Evolutionary conservation across 1,140 invertebrate species (phyloP).

Genomic region (Stegodyphus mimosarum): DNA sequence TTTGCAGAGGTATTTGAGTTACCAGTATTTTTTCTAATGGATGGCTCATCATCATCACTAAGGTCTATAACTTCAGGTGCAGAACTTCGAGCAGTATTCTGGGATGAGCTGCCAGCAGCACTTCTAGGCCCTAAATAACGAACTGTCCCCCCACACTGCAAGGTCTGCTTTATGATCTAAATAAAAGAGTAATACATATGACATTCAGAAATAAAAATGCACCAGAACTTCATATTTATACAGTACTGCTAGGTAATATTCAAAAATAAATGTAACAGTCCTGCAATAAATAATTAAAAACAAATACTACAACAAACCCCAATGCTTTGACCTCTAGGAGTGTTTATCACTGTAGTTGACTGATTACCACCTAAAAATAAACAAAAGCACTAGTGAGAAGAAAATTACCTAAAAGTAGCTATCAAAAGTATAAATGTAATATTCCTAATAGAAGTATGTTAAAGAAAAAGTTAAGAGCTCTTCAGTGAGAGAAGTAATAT

Average conservation of each 20-base stretch:
- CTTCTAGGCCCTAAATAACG: constrained; percentile 42
- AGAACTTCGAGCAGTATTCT: constrained; percentile 24
- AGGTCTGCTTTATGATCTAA: constrained; percentile 58
- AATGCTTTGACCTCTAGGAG: constrained; percentile 53
- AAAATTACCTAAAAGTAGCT: too few species aligned
- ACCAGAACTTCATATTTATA: neutral
- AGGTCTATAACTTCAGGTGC: constrained; percentile 58
- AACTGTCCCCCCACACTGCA: constrained; percentile 61
- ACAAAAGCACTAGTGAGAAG: too few species aligned
- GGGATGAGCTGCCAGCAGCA: constrained; percentile 37
- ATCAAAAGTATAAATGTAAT: too few species aligned
- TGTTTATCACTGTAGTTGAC: constrained; percentile 40
- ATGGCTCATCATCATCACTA: constrained; percentile 59
- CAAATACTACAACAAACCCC: constrained; percentile 38
- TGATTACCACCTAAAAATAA: constrained; percentile 25
- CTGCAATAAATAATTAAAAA: constrained; percentile 6
- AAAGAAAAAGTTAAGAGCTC: too few species aligned
- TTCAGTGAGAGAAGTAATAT: too few species aligned
- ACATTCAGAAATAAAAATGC: neutral
- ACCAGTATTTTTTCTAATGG: constrained; percentile 19
- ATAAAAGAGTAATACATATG: constrained; percentile 5
- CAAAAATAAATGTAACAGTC: too few species aligned
- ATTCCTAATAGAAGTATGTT: too few species aligned
- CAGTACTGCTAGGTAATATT: too few species aligned
- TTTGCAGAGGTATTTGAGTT: constrained; percentile 47